Evolutionary conservation across 2,113 vertebrate species (phyloP), one percentile per base, ranked within the genome.

Genomic region (Ceyx melanurus): DNA sequence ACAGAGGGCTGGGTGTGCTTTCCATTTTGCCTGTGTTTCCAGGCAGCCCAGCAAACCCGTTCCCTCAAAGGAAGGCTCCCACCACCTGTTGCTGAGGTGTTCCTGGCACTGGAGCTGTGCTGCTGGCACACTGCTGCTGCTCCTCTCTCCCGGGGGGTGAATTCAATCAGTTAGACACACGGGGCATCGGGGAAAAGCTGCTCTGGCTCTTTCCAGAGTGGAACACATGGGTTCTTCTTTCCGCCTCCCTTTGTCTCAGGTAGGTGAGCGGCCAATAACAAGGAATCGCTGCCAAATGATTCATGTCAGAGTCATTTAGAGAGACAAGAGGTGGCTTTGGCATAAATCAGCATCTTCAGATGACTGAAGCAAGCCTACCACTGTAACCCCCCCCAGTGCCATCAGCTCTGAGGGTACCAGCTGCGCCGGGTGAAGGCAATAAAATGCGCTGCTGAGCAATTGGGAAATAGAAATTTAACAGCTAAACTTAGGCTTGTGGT

Each of bases 1-100:
- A 43, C 37, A 84, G 58, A 51, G 48, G 58, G 66, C 67, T 87
- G 84, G 54, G 51, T 54, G 71, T 22, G 92, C 87, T 93, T 93
- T 92, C 37, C 93, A 91, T 75, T 79, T 57, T 83, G 43, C n/a
- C 26, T 4, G 13, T 40, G 57, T 88, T 71, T 71, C 35, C 73
- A 0, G 3, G 45, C 73, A 62, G 43, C 70, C 48, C 3, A 13
- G 23, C n/a, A 31, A 43, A 76, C 40, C 4, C 6, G 58, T 66
- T 60, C 50, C 74, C 62, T 73, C 74, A 58, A 65, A 92, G 75
- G 19, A n/a, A 67, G 8, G 87, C 35, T 91, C 71, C 86, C 65
- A 7, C n/a, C 76, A 67, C 86, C 81, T 89, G 92, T 77, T 54
- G 88, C 73, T 94, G 17, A 94, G 89, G 83, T 94, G 80, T 31